Percentiles rank a stretch among this genome's conserved stretches.
Conservation (phyloP, 1,140 invertebrate genomes). For the Macrobrachium rosenbergii region DNA sequence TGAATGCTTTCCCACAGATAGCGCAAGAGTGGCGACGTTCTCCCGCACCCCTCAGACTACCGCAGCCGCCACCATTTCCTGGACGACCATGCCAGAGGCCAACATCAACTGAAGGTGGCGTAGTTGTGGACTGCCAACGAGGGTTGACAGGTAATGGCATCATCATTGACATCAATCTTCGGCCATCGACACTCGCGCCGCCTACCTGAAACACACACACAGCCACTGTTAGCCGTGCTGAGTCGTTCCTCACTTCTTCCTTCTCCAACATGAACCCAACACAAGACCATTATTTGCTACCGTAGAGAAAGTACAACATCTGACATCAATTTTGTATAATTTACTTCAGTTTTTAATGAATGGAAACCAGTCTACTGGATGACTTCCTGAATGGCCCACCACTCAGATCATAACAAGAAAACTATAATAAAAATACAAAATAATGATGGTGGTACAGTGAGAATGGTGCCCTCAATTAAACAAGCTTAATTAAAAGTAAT, state of each 20-base stretch:
- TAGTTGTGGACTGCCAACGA: slow-evolving; percentile 41
- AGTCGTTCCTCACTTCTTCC: background rate
- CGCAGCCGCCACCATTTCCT: slow-evolving; percentile 3
- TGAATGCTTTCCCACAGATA: slow-evolving; percentile 55
- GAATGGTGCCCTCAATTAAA: too few relatives aligned
- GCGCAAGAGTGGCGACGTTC: slow-evolving; percentile 49
- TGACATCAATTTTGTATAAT: too few relatives aligned
- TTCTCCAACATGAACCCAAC: too few relatives aligned
- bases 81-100: slow-evolving; percentile 21
- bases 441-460: too few relatives aligned
- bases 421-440: too few relatives aligned
- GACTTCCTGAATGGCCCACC: too few relatives aligned
- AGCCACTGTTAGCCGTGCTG: slow-evolving; percentile 32
- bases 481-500: too few relatives aligned
- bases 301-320: too few relatives aligned
- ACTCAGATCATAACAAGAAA: too few relatives aligned
- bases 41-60: slow-evolving; percentile 39
- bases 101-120: slow-evolving; percentile 25
- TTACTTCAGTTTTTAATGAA: too few relatives aligned
- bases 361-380: too few relatives aligned
- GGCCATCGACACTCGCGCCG: slow-evolving; percentile 40
- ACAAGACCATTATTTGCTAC: too few relatives aligned
- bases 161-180: slow-evolving; percentile 43
- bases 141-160: slow-evolving; percentile 48
- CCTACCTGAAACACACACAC: slow-evolving; percentile 61